Conservation (phyloP, 2,113 vertebrate genomes). For the Elephas maximus region DNA sequence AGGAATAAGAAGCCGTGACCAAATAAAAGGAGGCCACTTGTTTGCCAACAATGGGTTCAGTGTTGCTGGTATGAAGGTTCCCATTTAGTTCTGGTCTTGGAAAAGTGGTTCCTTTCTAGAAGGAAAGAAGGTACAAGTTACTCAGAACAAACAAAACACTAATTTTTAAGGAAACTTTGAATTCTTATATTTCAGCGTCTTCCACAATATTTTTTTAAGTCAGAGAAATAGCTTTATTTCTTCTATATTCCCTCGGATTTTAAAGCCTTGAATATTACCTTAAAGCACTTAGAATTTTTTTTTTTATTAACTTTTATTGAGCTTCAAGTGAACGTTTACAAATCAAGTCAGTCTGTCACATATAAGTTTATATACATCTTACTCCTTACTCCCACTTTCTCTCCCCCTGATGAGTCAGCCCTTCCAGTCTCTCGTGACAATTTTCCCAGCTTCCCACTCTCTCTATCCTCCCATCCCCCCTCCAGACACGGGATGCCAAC, state of each 20-base stretch:
- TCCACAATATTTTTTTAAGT: background rate
- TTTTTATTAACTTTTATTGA: no score
- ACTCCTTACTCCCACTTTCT: no score
- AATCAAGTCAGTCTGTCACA: no score
- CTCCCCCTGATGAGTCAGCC: no score
- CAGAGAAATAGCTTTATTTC: background rate
- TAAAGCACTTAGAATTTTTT: background rate
- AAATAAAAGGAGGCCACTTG: background rate
- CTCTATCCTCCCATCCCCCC: no score
- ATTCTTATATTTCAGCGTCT: background rate
- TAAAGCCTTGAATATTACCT: background rate
- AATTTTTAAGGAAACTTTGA: background rate
- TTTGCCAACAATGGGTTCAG: background rate
- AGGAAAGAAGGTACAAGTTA: background rate
- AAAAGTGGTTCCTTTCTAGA: background rate
- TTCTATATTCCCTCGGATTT: background rate
- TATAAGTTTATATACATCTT: no score
- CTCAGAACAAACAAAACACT: conserved; percentile 11
- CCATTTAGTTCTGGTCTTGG: background rate
- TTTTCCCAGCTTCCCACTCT: no score
- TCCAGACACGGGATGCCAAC: no score
- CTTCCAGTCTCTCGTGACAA: no score
- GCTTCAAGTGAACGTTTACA: no score
- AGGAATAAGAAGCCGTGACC: background rate
- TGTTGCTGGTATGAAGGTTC: background rate